Conservation (phyloP, 23 tunicate species). For the Styela clava region DNA sequence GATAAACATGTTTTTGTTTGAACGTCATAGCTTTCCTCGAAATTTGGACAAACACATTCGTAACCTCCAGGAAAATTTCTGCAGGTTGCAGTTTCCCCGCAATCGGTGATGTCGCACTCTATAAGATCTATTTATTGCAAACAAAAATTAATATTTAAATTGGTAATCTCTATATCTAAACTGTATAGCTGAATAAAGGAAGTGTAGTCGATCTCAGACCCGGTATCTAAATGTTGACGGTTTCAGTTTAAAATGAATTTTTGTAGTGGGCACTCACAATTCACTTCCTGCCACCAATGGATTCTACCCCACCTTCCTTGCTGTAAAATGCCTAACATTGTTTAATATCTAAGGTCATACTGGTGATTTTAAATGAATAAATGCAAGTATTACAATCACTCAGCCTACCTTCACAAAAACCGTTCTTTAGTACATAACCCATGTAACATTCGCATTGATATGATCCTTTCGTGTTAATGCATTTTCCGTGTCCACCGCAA, state of each 20-base stretch:
- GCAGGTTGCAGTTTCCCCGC: conserved; percentile 7
- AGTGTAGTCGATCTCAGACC: too few species aligned
- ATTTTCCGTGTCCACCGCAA: neutral
- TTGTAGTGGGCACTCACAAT: too few species aligned
- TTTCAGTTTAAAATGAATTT: too few species aligned
- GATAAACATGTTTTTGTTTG: neutral
- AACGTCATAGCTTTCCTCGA: neutral
- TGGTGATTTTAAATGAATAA: too few species aligned
- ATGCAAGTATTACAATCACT: too few species aligned
- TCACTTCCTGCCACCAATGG: too few species aligned
- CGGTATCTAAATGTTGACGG: too few species aligned
- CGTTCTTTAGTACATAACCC: neutral
- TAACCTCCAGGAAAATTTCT: conserved; percentile 10
- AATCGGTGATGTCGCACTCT: neutral
- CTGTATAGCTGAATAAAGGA: too few species aligned
- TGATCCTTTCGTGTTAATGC: conserved; percentile 18
- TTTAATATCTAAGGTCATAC: too few species aligned
- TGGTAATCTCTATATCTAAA: too few species aligned
- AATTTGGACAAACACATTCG: conserved; percentile 16
- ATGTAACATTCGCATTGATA: conserved; percentile 32
- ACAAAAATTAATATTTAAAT: neutral
- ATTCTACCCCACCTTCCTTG: too few species aligned
- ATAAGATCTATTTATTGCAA: neutral
- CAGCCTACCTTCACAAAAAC: neutral
- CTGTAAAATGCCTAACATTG: too few species aligned